Base-by-base conservation (phyloP, 37 sponge, comb jelly and placozoan species). In the Crambe crambe region DNA sequence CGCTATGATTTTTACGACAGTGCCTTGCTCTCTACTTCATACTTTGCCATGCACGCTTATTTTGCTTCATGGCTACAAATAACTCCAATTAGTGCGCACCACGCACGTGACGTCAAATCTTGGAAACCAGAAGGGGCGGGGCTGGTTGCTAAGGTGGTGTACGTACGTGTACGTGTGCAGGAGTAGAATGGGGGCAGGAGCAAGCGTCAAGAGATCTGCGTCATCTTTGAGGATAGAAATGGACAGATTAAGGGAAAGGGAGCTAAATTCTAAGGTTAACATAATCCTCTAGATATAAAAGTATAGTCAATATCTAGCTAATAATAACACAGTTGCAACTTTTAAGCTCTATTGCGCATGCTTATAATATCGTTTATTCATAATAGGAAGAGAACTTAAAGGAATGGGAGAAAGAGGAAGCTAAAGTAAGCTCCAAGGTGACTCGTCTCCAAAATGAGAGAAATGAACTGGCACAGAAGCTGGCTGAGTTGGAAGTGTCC, bases 151-250 rank as follows among this genome's bases (percentile, higher is more conserved):
- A n/a, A n/a, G n/a, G n/a, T n/a, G n/a, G n/a, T n/a, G n/a, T n/a
- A n/a, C n/a, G n/a, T n/a, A n/a, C n/a, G n/a, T n/a, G n/a, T n/a
- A n/a, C n/a, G n/a, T n/a, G n/a, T n/a, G n/a, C n/a, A n/a, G n/a
- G n/a, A 21, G 12, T 21, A 76, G 18, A 2, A 82, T 82, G 83
- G 83, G 83, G 18, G 65, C 83, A 35, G 83, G 74, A 73, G 74
- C 44, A 21, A 82, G 83, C 38, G 75, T 82, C 2, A 30, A 47
- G 56, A 40, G 83, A 39, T 64, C 83, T 2, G 37, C 74, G 21
- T 32, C 44, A 1, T 72, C 72, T 8, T 40, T 81, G 72, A 34
- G 25, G 21, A 30, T 41, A 51, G 74, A 79, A 63, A 27, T 86
- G 0, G 75, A 74, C 29, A 79, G 43, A 67, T 58, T 79, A 10